Conservation (phyloP, 2,888 invertebrate genomes). For the Caenorhabditis angaria region DNA sequence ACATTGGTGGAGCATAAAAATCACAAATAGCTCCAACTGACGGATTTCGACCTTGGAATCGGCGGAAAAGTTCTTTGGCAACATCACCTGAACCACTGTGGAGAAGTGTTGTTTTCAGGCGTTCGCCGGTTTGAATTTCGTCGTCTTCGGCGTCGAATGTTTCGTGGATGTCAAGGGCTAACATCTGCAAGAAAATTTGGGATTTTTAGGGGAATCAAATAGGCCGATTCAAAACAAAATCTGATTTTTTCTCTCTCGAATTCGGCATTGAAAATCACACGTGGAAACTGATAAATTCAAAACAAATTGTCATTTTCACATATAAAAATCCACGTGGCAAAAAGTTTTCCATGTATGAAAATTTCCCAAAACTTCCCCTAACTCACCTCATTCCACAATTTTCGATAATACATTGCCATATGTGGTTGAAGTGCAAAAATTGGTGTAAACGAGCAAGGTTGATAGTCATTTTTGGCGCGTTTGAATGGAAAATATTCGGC, state of each 20-base stretch:
- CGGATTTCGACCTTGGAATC: constrained; percentile 71
- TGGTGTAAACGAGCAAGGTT: constrained; percentile 85
- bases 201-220: not conserved
- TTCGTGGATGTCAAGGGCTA: constrained; percentile 70
- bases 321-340: too few relatives aligned
- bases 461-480: constrained; percentile 80
- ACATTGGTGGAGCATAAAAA: constrained; percentile 68
- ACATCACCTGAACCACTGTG: constrained; percentile 65
- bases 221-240: not conserved
- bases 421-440: constrained; percentile 80
- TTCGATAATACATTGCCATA: constrained; percentile 69
- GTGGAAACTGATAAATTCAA: not conserved
- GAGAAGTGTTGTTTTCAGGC: constrained; percentile 65
- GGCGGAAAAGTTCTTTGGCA: constrained; percentile 66
- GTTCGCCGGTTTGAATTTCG: constrained; percentile 64
- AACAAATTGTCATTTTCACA: constrained; percentile 4
- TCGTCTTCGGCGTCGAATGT: constrained; percentile 68
- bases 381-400: constrained; percentile 61
- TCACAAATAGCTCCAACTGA: constrained; percentile 71
- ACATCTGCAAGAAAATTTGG: constrained; percentile 57
- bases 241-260: not conserved
- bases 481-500: constrained; percentile 83
- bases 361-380: not conserved
- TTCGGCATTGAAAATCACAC: too few relatives aligned
- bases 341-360: too few relatives aligned